phyloP scores from a whole-genome alignment of 2,797 vertebrate genomes.

The Bucorvus abyssinicus region DNA sequence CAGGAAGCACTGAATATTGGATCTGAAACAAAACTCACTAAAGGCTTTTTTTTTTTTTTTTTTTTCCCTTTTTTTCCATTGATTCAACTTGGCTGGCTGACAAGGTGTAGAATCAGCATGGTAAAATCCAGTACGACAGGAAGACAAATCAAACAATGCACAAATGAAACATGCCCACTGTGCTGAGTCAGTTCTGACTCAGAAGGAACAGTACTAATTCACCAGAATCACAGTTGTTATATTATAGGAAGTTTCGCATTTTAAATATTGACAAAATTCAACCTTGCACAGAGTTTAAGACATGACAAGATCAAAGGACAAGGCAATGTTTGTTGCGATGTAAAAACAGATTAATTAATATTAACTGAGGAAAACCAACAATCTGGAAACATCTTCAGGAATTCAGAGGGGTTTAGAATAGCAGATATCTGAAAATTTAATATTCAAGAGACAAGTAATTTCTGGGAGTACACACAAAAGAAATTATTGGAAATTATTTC shows the following conservation, averaged over 20 bases:
- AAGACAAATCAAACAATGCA: background rate
- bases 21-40: background rate
- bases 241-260: background rate
- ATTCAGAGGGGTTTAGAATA: background rate
- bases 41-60: background rate
- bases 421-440: background rate
- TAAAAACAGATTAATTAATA: background rate
- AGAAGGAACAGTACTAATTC: background rate
- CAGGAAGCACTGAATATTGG: background rate
- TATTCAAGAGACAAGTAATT: background rate
- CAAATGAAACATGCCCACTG: background rate
- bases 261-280: background rate
- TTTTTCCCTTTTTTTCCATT: background rate
- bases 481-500: background rate
- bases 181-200: slow-evolving; percentile 34
- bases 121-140: background rate
- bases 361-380: background rate
- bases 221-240: background rate
- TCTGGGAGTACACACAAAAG: background rate
- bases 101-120: background rate
- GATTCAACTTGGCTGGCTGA: background rate
- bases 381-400: background rate
- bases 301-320: background rate
- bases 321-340: background rate
- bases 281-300: background rate